Conservation (phyloP, 2,888 invertebrate genomes). For the Baccha elongata region DNA sequence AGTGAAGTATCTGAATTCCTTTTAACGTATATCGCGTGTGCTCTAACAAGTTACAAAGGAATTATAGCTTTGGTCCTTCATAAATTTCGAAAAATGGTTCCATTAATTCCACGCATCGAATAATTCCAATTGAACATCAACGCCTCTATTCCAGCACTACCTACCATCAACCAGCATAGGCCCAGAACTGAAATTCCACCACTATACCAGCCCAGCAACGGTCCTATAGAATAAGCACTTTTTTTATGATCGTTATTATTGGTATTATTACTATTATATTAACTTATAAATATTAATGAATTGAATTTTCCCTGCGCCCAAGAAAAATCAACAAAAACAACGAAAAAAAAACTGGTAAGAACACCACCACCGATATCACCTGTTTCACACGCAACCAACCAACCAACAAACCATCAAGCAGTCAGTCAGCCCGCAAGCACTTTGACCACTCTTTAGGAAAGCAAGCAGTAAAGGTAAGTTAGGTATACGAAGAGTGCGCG, state of each 20-base stretch:
- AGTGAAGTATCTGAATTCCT: conserved; percentile 12
- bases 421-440: conserved; percentile 56
- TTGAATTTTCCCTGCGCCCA: conserved; percentile 53
- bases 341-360: background rate
- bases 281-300: conserved; percentile 73
- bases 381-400: conserved; percentile 72
- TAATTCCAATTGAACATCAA: conserved; percentile 72
- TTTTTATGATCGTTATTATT: conserved; percentile 71
- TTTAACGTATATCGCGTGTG: conserved; percentile 43
- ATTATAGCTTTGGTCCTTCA: conserved; percentile 53
- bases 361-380: conserved; percentile 62
- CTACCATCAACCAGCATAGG: background rate
- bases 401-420: conserved; percentile 54
- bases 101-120: conserved; percentile 73
- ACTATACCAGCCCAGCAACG: conserved; percentile 42
- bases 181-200: conserved; percentile 40
- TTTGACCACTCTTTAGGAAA: conserved; percentile 61
- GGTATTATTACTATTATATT: conserved; percentile 68
- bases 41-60: conserved; percentile 38
- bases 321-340: conserved; percentile 56
- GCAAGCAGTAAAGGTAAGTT: background rate
- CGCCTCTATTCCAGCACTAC: conserved; percentile 54
- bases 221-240: conserved; percentile 55
- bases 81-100: conserved; percentile 67
- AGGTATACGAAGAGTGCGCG: background rate